These are phyloP conservation scores for Planiliza haematocheilus DNA, from an alignment of 2,113 vertebrate genomes.

Conservation along the genomic window DNA sequence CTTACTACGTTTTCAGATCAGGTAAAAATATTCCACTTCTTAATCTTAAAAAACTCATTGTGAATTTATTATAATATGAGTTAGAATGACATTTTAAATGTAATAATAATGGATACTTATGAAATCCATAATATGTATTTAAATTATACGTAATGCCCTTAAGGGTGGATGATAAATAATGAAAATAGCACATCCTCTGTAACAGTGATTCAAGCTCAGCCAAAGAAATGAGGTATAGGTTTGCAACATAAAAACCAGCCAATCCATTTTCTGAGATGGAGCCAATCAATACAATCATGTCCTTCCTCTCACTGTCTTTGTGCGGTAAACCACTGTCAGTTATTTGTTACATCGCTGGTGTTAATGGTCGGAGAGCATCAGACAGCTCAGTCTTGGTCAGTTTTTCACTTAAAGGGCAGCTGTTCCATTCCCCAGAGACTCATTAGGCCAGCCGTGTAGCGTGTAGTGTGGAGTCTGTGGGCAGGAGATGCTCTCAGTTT, in stretches of 20 bases:
- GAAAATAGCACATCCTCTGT: not conserved
- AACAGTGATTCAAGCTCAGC: not conserved
- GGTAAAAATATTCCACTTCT: too few species aligned
- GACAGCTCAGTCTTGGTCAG: conserved; percentile 64
- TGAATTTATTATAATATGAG: too few species aligned
- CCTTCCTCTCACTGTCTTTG: conserved; percentile 12
- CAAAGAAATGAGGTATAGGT: not conserved
- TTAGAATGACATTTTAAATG: too few species aligned
- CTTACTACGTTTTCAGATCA: too few species aligned
- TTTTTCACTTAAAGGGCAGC: conserved; percentile 72
- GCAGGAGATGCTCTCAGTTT: conserved; percentile 56
- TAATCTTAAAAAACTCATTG: too few species aligned
- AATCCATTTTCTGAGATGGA: not conserved
- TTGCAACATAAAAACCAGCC: not conserved
- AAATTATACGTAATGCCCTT: too few species aligned
- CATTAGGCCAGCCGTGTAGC: conserved; percentile 70
- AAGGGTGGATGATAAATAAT: not conserved
- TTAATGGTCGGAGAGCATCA: conserved; percentile 62
- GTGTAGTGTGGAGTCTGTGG: conserved; percentile 50
- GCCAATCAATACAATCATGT: conserved; percentile 25
- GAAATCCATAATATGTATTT: too few species aligned
- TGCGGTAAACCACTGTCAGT: conserved; percentile 23
- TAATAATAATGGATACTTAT: too few species aligned
- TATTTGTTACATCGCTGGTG: conserved; percentile 67
- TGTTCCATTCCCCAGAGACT: conserved; percentile 72